Base-by-base conservation (phyloP, 2,113 vertebrate species). In the Vidua chalybeata region DNA sequence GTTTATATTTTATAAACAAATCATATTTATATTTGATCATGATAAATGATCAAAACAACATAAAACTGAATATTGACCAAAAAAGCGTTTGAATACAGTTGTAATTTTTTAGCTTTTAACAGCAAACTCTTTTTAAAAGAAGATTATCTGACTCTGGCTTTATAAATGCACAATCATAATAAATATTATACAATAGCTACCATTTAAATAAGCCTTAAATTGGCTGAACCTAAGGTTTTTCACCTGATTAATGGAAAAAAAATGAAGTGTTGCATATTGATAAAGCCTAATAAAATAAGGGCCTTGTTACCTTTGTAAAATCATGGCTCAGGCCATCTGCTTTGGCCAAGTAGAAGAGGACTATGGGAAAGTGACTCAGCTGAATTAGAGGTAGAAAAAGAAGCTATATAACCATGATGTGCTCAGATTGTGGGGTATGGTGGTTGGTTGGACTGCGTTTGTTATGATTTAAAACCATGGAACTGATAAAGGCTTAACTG, bases 371-470 rank as follows among this genome's bases (percentile, higher is more conserved):
- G 24, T 8, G 23, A 52, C 46, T 52, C 19, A 62, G 58, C 16
- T 62, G 46, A 77, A 21, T 13, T 33, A 41, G 28, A 7, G 58
- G 48, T 18, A 23, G 14, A 33, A 52, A 52, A 52, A 4, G 14
- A 52, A 64, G 18, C 22, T 28, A 2, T 6, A n/a, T 1, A 22
- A 52, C 8, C 8, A 22, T 28, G 10, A 5, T 3, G 4, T 28
- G 37, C 4, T 54, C 59, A 54, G 7, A 54, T 14, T 0, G 14
- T 64, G 24, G 31, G 14, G 14, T 7, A 22, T 13, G 48, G 23
- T 33, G 35, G 18, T 41, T 62, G 46, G 46, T 6, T 63, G 59
- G 3, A 23, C 41, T 11, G 22, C 14, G 19, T 22, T 28, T 43
- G 59, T 5, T 14, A 27, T 35, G 5, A 8, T 64, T 43, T 64